Evolutionary conservation across 2,113 vertebrate genomes (phyloP), one percentile per base, ranked within the genome.

Genomic region (Irena cyanogastra): DNA sequence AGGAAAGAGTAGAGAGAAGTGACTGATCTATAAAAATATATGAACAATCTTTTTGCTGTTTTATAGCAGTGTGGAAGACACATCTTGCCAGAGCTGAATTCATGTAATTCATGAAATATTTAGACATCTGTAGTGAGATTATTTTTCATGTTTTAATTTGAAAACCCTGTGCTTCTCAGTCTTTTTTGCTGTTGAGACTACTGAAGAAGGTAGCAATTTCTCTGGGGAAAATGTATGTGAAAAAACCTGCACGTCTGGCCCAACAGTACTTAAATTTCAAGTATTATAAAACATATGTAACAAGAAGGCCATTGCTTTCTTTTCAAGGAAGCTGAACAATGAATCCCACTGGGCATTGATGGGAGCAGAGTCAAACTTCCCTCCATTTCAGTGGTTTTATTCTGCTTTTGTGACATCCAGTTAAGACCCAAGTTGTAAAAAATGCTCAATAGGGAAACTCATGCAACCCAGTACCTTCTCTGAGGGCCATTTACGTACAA

Each of bases 101-200:
- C 54, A 39, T 64, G 57, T 83, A 66, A 81, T 88, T 84, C 63
- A 64, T 86, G 30, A 72, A 95, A 87, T 84, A 83, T 80, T 94
- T 94, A 95, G 85, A 64, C 49, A 82, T 33, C 42, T 88, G 53
- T 42, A 69, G 76, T 65, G 66, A 83, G 84, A 92, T 92, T 81
- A 84, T 93, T 83, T 91, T 95, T 87, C 70, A 70, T 87, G 12
- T 82, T 95, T 95, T 93, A 94, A 94, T 89, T 90, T 82, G 59
- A 85, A 93, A 57, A 88, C 12, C 64, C 56, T 83, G n/a, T 10
- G 26, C 56, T 81, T 84, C 71, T 94, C 60, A 65, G 54, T 76
- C 63, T 83, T 87, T 56, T 92, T 87, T 89, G 54, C 61, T 91
- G 47, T 70, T 84, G 49, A 94, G 57, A 63, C 69, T 87, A 71